Conservation (phyloP, 2,888 invertebrate genomes). For the Cephus rjabovi region DNA sequence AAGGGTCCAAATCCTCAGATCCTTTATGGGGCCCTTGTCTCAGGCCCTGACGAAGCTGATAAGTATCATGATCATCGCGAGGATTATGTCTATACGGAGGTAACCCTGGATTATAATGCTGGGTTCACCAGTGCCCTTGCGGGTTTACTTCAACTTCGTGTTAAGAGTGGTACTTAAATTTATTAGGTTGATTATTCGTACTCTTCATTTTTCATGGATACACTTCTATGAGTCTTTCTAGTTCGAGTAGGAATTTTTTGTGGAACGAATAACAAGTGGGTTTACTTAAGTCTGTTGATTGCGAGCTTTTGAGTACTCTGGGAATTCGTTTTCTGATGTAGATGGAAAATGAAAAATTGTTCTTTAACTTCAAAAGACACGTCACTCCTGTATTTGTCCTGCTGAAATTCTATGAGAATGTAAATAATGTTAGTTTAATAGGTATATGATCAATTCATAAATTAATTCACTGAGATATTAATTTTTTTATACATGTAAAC, state of each 20-base stretch:
- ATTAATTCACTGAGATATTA: background rate
- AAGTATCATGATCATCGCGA: conserved; percentile 68
- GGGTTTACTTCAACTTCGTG: conserved; percentile 64
- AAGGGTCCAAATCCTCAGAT: conserved; percentile 69
- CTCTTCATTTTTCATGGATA: background rate
- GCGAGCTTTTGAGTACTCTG: background rate
- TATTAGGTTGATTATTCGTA: background rate
- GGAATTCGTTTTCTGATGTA: background rate
- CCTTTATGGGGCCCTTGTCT: conserved; percentile 71
- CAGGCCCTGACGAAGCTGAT: conserved; percentile 71
- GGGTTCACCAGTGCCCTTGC: conserved; percentile 70
- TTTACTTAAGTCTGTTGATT: background rate
- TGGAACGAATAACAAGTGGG: background rate
- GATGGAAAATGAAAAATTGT: background rate
- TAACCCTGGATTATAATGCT: conserved; percentile 71
- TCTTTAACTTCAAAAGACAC: conserved; percentile 1
- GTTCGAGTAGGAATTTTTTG: background rate
- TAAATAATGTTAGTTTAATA: background rate
- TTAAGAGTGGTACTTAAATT: conserved; percentile 22
- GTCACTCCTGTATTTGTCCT: background rate
- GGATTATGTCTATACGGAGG: conserved; percentile 71
- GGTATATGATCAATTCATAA: background rate
- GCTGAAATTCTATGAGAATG: background rate
- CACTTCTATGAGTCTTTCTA: background rate
- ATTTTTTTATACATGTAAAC: background rate